Base-by-base conservation (phyloP, 2,797 vertebrate genomes). In the Spondyliosoma cantharus region DNA sequence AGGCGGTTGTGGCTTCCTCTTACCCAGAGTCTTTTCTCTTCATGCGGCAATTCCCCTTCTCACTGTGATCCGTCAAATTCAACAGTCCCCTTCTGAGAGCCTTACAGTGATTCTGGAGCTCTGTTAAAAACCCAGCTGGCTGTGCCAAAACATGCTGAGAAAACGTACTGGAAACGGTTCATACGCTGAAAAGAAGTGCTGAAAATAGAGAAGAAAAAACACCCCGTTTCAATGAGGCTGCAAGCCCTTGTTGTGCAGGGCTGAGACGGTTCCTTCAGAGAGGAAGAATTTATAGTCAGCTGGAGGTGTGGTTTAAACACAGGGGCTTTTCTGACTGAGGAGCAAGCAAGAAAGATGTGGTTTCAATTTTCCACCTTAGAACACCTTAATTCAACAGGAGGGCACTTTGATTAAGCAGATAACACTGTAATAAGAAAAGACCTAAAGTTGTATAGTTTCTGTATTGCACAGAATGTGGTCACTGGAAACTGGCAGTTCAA, bases 301-400 rank as follows among this genome's bases (percentile, higher is more conserved):
- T 62, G 87, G 89, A 92, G 92, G 91, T 84, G 91, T 89, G 91
- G 91, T 87, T 89, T 88, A 68, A 16, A 81, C 24, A 71, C 53
- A 17, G 3, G 3, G 24, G 49, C 27, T 63, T 46, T 42, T 54
- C 60, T 64, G 3, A 58, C 45, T 50, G 43, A 59, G 50, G 45
- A 25, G 15, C 8, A 43, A 12, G 17, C 12, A 3, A 24, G 4
- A 27, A 42, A 27, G 52, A 70, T n/a, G 60, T 48, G 16, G 13
- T 68, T 67, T 54, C 3, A 24, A 13, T 15, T 69, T 45, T 37
- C 32, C 7, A 8, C 7, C 32, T 7, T 32, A 7, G 29, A 32
- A 32, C 29, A 6, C 1, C 5, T 32, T 37, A 37, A 8, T 37
- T 37, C 32, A 37, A 37, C 32, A 37, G 2, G 9, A 37, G 32